Evolutionary conservation across 2,797 vertebrate genomes (phyloP), one percentile per base, ranked within the genome.

Genomic region (Myotis myotis): DNA sequence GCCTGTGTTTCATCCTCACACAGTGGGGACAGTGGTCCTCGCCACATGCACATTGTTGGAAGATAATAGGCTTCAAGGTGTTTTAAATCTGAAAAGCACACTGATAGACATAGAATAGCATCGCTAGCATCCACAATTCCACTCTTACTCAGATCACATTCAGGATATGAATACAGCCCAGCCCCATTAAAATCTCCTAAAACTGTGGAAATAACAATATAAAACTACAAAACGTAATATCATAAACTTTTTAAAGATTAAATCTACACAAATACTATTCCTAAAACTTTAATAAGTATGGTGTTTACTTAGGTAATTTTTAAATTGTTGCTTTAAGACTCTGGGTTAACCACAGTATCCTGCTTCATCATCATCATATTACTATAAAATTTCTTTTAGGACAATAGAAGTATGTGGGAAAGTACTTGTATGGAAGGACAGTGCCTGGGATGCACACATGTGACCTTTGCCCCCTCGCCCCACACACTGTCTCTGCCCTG

Each of bases 201-300:
- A 94, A 95, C 70, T 89, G 30, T 74, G 16, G 38, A 75, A 85
- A 71, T 95, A 36, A 30, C 53, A 0, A 38, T 91, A 44, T 68
- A 91, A 96, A 60, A 86, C 84, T 84, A 78, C 80, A 72, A 76
- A 89, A 44, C 86, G 62, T 44, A 47, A 0, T 92, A 78, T 55
- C 84, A 95, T 53, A 66, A 70, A 41, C 38, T n/a, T 49, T 92
- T 88, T 68, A 51, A 87, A 93, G 87, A n/a, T 70, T 49, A 89
- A 57, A 87, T 82, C 75, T 96, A 92, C 16, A 33, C 53, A 38
- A 95, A 83, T 97, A 91, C 55, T 83, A n/a, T 44, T 72, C 79
- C n/a, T 78, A 0, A 49, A 87, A 51, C 33, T 78, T 71, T 78
- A 62, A 86, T 5, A 74, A 7, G 0, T 47, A 15, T 33, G 28